Percentiles rank a stretch among this genome's conserved stretches.
phyloP scores from a whole-genome alignment of 1,140 invertebrate genomes.

The Physella acuta region DNA sequence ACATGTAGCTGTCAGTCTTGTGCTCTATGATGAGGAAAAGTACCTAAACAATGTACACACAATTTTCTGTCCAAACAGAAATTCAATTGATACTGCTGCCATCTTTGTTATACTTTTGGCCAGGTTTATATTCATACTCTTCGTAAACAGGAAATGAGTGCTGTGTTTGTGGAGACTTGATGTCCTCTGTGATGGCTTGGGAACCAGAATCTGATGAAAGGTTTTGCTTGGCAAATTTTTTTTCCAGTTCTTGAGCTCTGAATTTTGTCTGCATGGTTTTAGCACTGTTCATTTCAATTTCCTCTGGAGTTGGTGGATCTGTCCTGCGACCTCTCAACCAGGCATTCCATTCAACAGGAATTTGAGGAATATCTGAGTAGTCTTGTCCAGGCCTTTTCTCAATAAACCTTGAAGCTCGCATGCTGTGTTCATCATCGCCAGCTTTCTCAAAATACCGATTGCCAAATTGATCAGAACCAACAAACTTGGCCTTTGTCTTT shows the following conservation, averaged over 20 bases:
- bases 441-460: conserved; percentile 22
- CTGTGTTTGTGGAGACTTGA: too few species aligned
- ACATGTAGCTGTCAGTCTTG: too few species aligned
- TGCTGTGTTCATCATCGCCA: conserved; percentile 6
- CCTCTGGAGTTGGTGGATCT: conserved; percentile 16
- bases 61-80: too few species aligned
- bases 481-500: conserved; percentile 8
- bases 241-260: conserved; percentile 17
- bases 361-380: not conserved
- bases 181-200: too few species aligned
- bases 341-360: conserved; percentile 22
- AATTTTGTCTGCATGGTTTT: conserved; percentile 18
- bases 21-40: too few species aligned
- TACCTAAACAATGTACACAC: too few species aligned
- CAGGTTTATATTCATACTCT: conserved; percentile 6
- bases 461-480: conserved; percentile 21
- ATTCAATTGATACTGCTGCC: too few species aligned
- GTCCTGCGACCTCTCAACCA: conserved; percentile 7
- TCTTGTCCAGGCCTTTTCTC: not conserved
- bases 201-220: too few species aligned
- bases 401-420: conserved; percentile 16
- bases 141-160: not conserved
- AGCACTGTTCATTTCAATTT: conserved; percentile 13
- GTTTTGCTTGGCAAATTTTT: not conserved
- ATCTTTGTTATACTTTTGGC: not conserved